phyloP scores from a whole-genome alignment of 2,797 vertebrate genomes.

The Pantherophis vulpinus region DNA sequence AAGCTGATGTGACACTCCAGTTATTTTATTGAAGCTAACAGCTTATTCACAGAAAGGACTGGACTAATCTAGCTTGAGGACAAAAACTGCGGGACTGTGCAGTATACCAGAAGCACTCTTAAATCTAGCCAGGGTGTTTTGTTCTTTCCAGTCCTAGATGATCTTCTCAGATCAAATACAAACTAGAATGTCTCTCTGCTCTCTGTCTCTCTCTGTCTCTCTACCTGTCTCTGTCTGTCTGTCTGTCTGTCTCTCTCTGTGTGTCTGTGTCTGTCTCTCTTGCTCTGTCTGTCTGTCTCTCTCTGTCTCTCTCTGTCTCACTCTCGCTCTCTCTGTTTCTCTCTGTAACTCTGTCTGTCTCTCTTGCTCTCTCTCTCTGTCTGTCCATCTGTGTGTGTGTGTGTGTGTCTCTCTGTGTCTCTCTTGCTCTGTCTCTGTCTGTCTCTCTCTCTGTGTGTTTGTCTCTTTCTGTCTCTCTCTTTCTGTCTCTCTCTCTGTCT shows the following conservation, averaged over 20 bases:
- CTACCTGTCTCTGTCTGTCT: not conserved
- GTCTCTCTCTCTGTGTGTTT: no score
- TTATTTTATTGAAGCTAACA: constrained; percentile 55
- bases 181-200: not conserved
- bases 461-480: fast-evolving
- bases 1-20: constrained; percentile 52
- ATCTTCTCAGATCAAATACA: not conserved
- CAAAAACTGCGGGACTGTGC: not conserved
- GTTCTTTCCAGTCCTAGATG: not conserved
- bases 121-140: not conserved
- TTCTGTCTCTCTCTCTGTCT: no score
- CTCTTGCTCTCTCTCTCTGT: not conserved
- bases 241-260: no score
- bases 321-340: not conserved
- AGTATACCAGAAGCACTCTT: not conserved
- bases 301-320: not conserved
- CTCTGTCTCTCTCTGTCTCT: no score
- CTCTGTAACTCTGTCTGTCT: no score
- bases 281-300: no score
- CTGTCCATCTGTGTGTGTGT: no score
- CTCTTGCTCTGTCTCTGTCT: no score
- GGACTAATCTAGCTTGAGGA: constrained; percentile 18
- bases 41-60: constrained; percentile 51
- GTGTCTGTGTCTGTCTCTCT: no score
- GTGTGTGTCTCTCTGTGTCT: no score